phyloP scores from a whole-genome alignment of 2,888 invertebrate genomes.

The Hyppa rectilinea region DNA sequence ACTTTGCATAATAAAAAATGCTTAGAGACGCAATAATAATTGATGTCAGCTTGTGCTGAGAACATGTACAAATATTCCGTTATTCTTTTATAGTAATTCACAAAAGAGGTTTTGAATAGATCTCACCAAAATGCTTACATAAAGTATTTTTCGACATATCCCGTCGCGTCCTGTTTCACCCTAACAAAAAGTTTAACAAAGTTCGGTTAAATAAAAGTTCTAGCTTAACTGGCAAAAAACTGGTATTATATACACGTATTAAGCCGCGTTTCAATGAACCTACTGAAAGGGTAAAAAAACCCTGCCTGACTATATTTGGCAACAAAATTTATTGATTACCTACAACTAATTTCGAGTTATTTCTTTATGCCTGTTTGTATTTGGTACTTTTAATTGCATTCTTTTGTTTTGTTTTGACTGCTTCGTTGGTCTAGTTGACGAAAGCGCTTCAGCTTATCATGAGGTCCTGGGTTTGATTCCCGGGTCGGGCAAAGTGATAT shows the following conservation, averaged over 20 bases:
- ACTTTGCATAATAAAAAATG: constrained; percentile 57
- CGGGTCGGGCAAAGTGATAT: too few species aligned
- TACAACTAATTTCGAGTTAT: constrained; percentile 1
- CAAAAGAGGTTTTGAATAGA: constrained; percentile 51
- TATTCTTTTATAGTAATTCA: constrained; percentile 39
- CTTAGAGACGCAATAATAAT: constrained; percentile 62
- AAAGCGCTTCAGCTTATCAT: too few species aligned
- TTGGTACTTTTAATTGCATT: not conserved
- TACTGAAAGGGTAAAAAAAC: not conserved
- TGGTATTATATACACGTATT: constrained; percentile 14
- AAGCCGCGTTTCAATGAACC: not conserved
- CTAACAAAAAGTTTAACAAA: not conserved
- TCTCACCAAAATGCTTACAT: constrained; percentile 29
- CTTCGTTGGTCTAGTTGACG: too few species aligned
- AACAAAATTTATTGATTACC: constrained; percentile 18
- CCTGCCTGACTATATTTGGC: not conserved
- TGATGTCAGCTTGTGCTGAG: constrained; percentile 56
- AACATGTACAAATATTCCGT: constrained; percentile 49
- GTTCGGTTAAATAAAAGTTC: constrained; percentile 4
- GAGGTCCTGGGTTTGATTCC: too few species aligned
- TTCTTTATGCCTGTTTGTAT: not conserved
- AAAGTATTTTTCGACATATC: constrained; percentile 4
- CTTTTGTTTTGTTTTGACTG: too few species aligned
- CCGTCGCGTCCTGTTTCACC: not conserved
- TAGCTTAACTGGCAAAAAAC: not conserved